A percentile compares a stretch with the other conserved stretches of the same genome.
Conservation (phyloP, 2,888 invertebrate species). For the Hylaea fasciaria region DNA sequence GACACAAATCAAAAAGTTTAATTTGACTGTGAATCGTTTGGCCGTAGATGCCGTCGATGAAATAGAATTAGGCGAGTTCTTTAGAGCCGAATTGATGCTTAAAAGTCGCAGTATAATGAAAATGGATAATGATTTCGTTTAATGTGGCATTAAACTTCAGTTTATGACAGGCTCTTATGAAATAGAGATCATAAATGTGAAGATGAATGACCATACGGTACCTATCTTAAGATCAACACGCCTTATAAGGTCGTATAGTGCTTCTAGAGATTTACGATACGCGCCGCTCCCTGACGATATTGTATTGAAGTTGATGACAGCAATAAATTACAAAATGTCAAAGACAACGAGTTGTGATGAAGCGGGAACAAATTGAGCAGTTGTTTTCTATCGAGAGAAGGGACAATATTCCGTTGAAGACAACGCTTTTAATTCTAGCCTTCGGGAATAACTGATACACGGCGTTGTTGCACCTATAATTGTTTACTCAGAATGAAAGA, state of each 20-base stretch:
- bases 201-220: slow-evolving; percentile 1
- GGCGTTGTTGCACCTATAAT: neutral
- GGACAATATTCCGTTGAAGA: neutral
- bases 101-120: slow-evolving; percentile 6
- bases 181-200: neutral
- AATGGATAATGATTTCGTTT: slow-evolving; percentile 24
- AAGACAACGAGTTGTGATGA: neutral
- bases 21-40: slow-evolving; percentile 18
- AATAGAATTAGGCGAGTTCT: slow-evolving; percentile 11
- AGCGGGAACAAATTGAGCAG: neutral
- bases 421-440: neutral
- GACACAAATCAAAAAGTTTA: slow-evolving; percentile 3
- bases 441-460: neutral
- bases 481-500: neutral
- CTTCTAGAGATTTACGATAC: neutral
- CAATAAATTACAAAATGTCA: neutral
- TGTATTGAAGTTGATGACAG: slow-evolving; percentile 1
- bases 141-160: slow-evolving; percentile 23
- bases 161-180: slow-evolving; percentile 18
- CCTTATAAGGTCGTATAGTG: neutral
- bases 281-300: neutral
- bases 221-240: neutral
- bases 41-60: slow-evolving; percentile 12
- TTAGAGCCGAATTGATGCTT: slow-evolving; percentile 4
- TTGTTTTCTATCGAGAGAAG: neutral